Percentiles rank a stretch among this genome's conserved stretches.
These are phyloP conservation scores for Gadopsis marmoratus DNA, from an alignment of 2,797 vertebrate species.

Conservation along the genomic window DNA sequence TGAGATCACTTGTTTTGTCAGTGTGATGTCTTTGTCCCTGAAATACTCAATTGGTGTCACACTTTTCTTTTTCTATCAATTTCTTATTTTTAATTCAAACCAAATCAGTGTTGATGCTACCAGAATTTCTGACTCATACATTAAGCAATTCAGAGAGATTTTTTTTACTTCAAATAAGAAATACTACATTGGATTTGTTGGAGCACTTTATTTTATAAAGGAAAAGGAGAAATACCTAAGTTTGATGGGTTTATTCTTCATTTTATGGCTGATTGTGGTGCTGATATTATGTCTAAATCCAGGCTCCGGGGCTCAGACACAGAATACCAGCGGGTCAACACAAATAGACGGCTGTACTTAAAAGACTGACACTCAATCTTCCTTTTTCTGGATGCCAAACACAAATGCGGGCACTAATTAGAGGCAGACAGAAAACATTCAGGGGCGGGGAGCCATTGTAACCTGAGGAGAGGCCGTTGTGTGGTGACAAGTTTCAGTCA, in stretches of 20 bases:
- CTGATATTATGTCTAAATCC: conserved; percentile 70
- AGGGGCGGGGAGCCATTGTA: conserved; percentile 60
- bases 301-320: conserved; percentile 55
- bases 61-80: neutral
- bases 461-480: conserved; percentile 68
- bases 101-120: neutral
- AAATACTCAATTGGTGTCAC: neutral
- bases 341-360: conserved; percentile 64
- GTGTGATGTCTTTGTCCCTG: neutral
- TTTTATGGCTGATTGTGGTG: conserved; percentile 27
- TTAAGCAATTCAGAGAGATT: neutral
- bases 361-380: conserved; percentile 74
- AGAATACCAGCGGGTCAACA: conserved; percentile 57
- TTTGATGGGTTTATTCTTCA: neutral
- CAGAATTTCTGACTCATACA: neutral
- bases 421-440: conserved; percentile 69
- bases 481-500: conserved; percentile 56
- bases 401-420: conserved; percentile 81
- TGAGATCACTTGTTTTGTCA: neutral
- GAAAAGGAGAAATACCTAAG: neutral
- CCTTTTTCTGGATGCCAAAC: conserved; percentile 63
- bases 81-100: neutral
- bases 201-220: neutral
- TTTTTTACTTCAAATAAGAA: neutral
- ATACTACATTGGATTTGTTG: neutral